Evolutionary conservation across 2,888 invertebrate species (phyloP).

Genomic region (Melieria crassipennis): DNA sequence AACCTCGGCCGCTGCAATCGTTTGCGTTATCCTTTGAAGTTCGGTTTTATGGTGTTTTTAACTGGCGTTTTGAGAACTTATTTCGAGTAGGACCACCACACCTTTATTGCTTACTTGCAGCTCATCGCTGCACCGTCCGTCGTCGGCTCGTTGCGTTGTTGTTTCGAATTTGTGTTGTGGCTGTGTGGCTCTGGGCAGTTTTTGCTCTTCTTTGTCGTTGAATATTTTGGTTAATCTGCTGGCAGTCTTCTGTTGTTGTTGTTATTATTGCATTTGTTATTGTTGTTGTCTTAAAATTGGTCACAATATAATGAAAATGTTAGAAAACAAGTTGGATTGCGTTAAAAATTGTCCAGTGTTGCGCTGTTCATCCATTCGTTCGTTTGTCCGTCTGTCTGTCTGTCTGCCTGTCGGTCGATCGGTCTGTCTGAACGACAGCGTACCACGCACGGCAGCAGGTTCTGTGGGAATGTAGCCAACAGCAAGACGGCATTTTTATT

Average conservation of each 20-base stretch:
- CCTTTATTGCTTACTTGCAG: constrained; percentile 35
- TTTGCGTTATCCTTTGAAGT: constrained; percentile 42
- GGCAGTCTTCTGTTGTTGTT: background rate
- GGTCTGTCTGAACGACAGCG: background rate
- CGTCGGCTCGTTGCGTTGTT: background rate
- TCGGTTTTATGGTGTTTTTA: constrained; percentile 38
- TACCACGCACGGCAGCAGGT: background rate
- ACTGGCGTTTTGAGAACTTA: constrained; percentile 43
- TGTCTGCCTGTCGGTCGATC: background rate
- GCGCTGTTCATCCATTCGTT: too few species aligned
- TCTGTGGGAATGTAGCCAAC: background rate
- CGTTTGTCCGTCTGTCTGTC: too few species aligned
- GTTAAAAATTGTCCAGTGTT: background rate
- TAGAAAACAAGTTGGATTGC: constrained; percentile 16
- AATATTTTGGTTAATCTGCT: background rate
- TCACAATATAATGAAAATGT: constrained; percentile 22
- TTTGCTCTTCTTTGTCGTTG: background rate
- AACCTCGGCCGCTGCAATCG: constrained; percentile 15
- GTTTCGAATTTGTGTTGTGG: background rate
- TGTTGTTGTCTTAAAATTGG: constrained; percentile 7
- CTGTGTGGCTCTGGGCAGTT: background rate
- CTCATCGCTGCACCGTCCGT: constrained; percentile 5
- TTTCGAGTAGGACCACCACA: constrained; percentile 38
- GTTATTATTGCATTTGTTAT: constrained; percentile 3
- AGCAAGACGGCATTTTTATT: background rate